Percentiles rank a stretch among this genome's conserved stretches.
These are phyloP conservation scores for Tuta absoluta DNA, from an alignment of 2,888 invertebrate genomes.

Conservation along the genomic window DNA sequence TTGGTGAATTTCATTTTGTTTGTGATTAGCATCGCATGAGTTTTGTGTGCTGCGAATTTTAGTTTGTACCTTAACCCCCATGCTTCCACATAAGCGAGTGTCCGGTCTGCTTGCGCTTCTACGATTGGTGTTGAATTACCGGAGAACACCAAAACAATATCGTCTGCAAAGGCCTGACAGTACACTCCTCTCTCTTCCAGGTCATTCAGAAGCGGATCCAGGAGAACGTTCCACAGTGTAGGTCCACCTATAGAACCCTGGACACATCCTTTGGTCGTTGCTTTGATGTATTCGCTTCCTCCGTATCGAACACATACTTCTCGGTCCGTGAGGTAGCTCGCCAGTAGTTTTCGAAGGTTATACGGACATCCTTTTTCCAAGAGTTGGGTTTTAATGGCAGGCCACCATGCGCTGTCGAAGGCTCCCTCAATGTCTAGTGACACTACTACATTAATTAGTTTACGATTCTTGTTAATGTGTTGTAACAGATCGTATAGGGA, in stretches of 20 bases:
- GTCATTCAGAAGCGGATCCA: too few species aligned
- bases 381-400: constrained; percentile 24
- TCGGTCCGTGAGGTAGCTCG: not conserved
- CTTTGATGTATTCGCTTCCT: not conserved
- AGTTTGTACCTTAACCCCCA: constrained; percentile 7
- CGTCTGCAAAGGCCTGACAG: constrained; percentile 1
- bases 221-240: too few species aligned
- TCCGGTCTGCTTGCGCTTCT: not conserved
- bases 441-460: not conserved
- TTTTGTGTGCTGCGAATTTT: constrained; percentile 4
- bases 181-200: not conserved
- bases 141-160: not conserved
- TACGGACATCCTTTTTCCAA: not conserved
- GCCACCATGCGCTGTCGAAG: constrained; percentile 30
- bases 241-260: not conserved
- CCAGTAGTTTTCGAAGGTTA: not conserved
- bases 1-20: not conserved
- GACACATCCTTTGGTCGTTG: not conserved
- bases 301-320: not conserved
- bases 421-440: constrained; percentile 33
- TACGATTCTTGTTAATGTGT: not conserved
- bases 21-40: not conserved
- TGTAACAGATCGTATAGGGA: constrained; percentile 5
- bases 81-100: not conserved
- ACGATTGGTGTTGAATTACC: not conserved